Evolutionary conservation across 2,888 invertebrate genomes (phyloP), one percentile per base, ranked within the genome.

Genomic region (Dynastes grantii): DNA sequence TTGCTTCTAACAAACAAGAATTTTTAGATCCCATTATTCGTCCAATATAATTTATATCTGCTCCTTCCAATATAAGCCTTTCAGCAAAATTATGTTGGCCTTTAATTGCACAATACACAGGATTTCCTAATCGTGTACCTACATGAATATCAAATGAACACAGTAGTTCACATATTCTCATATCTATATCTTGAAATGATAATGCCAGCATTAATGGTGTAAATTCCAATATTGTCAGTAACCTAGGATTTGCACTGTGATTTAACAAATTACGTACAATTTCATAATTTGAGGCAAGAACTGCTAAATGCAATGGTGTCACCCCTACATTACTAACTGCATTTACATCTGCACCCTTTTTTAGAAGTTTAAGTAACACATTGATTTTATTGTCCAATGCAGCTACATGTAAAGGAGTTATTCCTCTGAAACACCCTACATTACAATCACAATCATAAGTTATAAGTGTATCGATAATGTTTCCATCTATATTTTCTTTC

Each of bases 381-480:
- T 73, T 37, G 11, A 40, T 22, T 58, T 27, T 58, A 61, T 73
- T 73, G 16, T 73, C 58, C 37, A 73, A 16, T 9, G 73, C 22
- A 27, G 73, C 73, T 5, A 73, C 37, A 45, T 73, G 73, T 58
- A 73, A 58, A 5, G 73, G 73, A 9, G 73, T 73, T 58, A 73
- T 58, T 11, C 58, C 58, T 16, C 58, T 58, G 3, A 55, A 40
- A 9, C 73, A 73, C 3, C 16, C 37, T 4, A 40, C 22, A 40
- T 29, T 73, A 29, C 58, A 58, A 58, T 73, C 73, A 22, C 73
- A 58, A 58, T 29, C 40, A 11, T 40, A 11, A 13, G 58, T 45
- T 40, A 73, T 32, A 16, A 73, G 27, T 16, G 8, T 0, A 37
- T 37, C 37, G 13, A 73, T 58, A 13, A 73, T 73, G 22, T 40